These are phyloP conservation scores for Parazoanthus darwini DNA, from an alignment of 92 coral and sea anemone genomes.

Conservation along the genomic window DNA sequence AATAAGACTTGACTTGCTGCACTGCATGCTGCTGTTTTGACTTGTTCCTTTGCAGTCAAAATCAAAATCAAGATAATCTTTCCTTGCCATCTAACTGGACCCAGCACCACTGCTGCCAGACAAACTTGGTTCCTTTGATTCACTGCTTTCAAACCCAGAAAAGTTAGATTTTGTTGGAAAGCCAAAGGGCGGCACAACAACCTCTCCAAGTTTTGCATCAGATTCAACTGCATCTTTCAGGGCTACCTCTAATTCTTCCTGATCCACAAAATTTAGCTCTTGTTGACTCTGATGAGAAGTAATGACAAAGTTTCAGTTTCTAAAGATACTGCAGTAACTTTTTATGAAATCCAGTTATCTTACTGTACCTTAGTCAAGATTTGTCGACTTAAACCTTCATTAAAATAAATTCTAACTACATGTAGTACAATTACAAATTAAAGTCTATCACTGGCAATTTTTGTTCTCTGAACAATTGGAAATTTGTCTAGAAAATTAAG, in stretches of 20 bases:
- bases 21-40: constrained; percentile 61
- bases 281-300: constrained; percentile 76
- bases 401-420: too few species aligned
- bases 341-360: too few species aligned
- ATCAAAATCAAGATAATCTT: constrained; percentile 66
- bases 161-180: constrained; percentile 34
- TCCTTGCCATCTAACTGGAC: constrained; percentile 68
- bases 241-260: constrained; percentile 69
- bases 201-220: constrained; percentile 46
- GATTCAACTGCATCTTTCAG: constrained; percentile 61
- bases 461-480: too few species aligned
- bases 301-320: neutral
- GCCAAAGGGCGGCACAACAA: constrained; percentile 40
- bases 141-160: constrained; percentile 38
- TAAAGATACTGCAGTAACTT: too few species aligned
- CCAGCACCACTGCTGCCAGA: constrained; percentile 68
- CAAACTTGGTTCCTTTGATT: constrained; percentile 74
- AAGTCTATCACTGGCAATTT: too few species aligned
- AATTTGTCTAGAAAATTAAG: too few species aligned
- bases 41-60: constrained; percentile 55
- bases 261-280: constrained; percentile 68
- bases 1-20: constrained; percentile 74
- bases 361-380: too few species aligned
- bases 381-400: too few species aligned
- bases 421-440: too few species aligned